Evolutionary conservation across 1,140 invertebrate genomes (phyloP), one percentile per base, ranked within the genome.

Genomic region (Trissolcus basalis): DNA sequence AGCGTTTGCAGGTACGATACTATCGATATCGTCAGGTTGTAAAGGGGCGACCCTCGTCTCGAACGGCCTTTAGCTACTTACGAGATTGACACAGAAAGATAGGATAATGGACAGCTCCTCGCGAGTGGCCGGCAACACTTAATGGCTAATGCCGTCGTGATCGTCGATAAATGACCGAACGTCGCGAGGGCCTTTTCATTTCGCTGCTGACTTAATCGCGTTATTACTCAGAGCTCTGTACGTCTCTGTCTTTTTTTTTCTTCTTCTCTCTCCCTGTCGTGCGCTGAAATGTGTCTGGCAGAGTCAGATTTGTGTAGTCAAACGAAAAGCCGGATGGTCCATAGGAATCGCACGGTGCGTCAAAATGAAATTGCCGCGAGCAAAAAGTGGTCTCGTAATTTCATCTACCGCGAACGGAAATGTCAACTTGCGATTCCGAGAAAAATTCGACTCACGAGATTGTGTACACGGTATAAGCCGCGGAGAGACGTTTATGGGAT

Each of bases 31-130:
- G 77, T 76, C 73, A 71, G 58, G 69, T 78, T 80, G 67, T 81
- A 77, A 82, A 82, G 80, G 72, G 76, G 77, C 19, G 78, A 55
- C 56, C 55, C 71, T 77, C 68, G 51, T 50, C 74, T 78, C 78
- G 70, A 14, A 43, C 56, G 56, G 64, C 19, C 69, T 83, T 79
- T 81, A 80, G 82, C 81, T 84, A 83, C 84, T 84, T 84, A 82
- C 77, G 60, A 85, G 84, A 85, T 85, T 83, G 82, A 85, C 82
- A 83, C 49, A 82, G 53, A 73, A 75, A 83, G 84, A 85, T 85
- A 85, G 60, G 78, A 77, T 84, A 86, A 86, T 86, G 84, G 83
- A 84, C 78, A 65, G 69, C 51, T 68, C 50, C 51, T 63, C 51
- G 44, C 74, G 35, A 79, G 78, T 70, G 60, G 60, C 56, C 67